Evolutionary conservation across 2,888 invertebrate species (phyloP), one percentile per base, ranked within the genome.

Genomic region (Nemotelus nigrinus): DNA sequence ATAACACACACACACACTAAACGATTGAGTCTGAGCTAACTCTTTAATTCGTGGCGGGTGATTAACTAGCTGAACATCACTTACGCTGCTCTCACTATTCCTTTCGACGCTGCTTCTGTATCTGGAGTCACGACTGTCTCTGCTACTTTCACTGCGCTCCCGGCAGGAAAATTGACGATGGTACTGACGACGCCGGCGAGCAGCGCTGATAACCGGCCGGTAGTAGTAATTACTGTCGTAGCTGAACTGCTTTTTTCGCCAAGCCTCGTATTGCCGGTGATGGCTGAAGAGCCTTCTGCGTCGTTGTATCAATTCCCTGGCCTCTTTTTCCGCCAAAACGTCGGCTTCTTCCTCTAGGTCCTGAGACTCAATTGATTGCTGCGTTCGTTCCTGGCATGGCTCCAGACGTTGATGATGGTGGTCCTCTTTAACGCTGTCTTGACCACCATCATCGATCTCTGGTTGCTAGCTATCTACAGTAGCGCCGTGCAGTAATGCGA

Each of bases 401-500:
- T 80, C 83, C 48, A 47, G 39, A 47, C 53, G 68, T 84, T 81
- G 85, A 84, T 80, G 78, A 72, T 67, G 60, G 63, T 78, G 74
- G 45, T 78, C 77, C 63, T 77, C 47, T 8, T 70, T 58, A 58
- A 77, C 65, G 10, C 74, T 55, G 39, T 10, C 77, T 53, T 60
- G 53, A 80, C 82, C 83, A 72, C 81, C 83, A 81, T 82, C 83
- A 81, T 81, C 82, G 79, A 84, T 84, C 81, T 83, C 84, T 85
- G 84, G 86, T 84, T 87, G 88, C 87, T 91, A 90, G 91, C 91
- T 90, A 85, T 89, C 85, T 88, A 92, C 92, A 86, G 92, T 93
- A 83, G 92, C 95, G 86, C 95, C 93, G 89, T 95, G 95, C 86
- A 95, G 92, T 86, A 95, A 90, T 85, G 95, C 95, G 89, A 95